These are phyloP conservation scores for Hybos culiciformis DNA, from an alignment of 2,888 invertebrate species.

Conservation along the genomic window DNA sequence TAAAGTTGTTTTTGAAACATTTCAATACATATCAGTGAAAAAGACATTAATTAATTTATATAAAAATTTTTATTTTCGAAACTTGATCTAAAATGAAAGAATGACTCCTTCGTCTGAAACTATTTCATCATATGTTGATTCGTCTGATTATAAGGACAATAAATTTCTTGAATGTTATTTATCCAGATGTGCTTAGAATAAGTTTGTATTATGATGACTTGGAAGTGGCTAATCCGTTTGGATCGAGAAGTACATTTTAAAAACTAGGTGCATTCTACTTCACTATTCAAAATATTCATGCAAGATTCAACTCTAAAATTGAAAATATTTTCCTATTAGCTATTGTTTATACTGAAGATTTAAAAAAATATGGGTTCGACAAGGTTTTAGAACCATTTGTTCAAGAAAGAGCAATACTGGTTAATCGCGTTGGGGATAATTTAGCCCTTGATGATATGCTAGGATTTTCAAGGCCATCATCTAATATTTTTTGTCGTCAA, in stretches of 20 bases:
- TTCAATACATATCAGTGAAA: slow-evolving; percentile 5
- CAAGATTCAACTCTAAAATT: slow-evolving; percentile 2
- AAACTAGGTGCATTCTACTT: slow-evolving; percentile 8
- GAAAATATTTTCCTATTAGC: slow-evolving; percentile 7
- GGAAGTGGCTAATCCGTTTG: slow-evolving; percentile 6
- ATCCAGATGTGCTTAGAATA: neutral
- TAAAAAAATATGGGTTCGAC: slow-evolving; percentile 8
- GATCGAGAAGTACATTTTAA: slow-evolving; percentile 8
- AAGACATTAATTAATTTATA: neutral
- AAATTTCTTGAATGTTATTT: neutral
- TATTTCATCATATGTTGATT: neutral
- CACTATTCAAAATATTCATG: slow-evolving; percentile 5
- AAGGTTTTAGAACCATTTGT: slow-evolving; percentile 6
- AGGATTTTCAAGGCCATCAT: neutral
- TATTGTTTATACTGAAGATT: slow-evolving; percentile 6
- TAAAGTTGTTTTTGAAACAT: slow-evolving; percentile 1
- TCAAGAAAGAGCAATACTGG: slow-evolving; percentile 1
- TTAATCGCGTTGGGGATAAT: slow-evolving; percentile 2
- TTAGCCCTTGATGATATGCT: slow-evolving; percentile 3
- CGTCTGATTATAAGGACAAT: neutral
- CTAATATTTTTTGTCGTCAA: slow-evolving; percentile 3
- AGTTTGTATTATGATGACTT: slow-evolving; percentile 9
- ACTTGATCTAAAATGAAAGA: neutral
- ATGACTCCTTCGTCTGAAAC: neutral
- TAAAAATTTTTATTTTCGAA: neutral